Conservation (phyloP, 2,888 invertebrate genomes). For the Zele albiditarsus region DNA sequence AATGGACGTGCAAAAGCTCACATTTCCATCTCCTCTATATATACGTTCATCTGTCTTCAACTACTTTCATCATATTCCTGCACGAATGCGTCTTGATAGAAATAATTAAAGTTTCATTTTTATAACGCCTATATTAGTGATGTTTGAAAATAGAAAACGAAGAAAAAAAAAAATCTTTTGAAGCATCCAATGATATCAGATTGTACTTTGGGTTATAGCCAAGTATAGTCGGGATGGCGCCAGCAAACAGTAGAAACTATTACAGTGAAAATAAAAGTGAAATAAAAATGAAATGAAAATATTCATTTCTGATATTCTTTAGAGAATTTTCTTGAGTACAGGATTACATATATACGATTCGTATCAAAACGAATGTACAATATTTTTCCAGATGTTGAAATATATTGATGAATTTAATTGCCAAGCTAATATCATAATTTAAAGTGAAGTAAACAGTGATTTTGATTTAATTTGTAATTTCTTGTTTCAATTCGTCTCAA, state of each 20-base stretch:
- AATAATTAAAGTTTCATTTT: background rate
- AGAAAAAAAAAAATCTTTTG: background rate
- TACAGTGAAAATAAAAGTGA: background rate
- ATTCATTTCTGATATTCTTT: background rate
- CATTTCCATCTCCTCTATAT: background rate
- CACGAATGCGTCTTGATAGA: background rate
- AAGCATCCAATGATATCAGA: background rate
- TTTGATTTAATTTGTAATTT: too few relatives aligned
- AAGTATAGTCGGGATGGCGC: background rate
- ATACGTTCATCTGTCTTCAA: background rate
- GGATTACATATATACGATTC: background rate
- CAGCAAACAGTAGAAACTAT: background rate
- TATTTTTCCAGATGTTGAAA: too few relatives aligned
- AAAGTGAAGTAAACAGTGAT: too few relatives aligned
- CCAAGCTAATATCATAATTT: too few relatives aligned
- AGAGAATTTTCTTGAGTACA: background rate
- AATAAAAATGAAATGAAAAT: constrained; percentile 10
- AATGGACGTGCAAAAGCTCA: background rate
- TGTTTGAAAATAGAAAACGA: background rate
- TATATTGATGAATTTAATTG: too few relatives aligned
- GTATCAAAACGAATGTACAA: too few relatives aligned
- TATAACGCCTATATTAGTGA: constrained; percentile 3
- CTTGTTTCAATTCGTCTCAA: too few relatives aligned
- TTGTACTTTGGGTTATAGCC: background rate
- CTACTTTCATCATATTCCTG: background rate